phyloP scores from a whole-genome alignment of 2,113 vertebrate species.

The Casuarius casuarius region DNA sequence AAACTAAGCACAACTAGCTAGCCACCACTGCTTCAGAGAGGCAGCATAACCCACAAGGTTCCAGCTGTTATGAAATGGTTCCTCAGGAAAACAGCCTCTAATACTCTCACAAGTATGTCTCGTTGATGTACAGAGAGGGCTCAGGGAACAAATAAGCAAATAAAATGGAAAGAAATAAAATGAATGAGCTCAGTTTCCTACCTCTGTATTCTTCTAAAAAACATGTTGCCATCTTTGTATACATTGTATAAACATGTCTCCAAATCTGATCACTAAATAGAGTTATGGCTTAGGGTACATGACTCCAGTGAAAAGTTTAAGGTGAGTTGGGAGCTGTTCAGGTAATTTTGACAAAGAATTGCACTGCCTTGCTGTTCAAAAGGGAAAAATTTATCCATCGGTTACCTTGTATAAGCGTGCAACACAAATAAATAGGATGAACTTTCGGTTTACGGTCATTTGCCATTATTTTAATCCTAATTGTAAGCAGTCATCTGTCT shows the following conservation, averaged over 20 bases:
- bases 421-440: neutral
- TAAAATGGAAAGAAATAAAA: neutral
- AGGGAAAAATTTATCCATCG: neutral
- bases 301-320: neutral
- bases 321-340: too few species aligned
- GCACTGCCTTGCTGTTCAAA: neutral
- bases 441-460: neutral
- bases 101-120: too few species aligned
- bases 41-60: neutral
- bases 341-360: neutral
- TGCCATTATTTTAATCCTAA: neutral
- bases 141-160: neutral
- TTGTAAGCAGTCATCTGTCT: neutral
- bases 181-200: neutral
- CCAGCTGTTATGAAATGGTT: neutral
- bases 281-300: neutral
- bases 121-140: too few species aligned
- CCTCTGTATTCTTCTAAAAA: neutral
- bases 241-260: rapidly evolving
- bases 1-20: neutral
- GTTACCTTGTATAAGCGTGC: neutral
- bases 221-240: too few species aligned
- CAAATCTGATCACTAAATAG: too few species aligned
- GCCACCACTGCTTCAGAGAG: too few species aligned
- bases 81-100: neutral